A percentile compares a stretch with the other conserved stretches of the same genome.
Conservation (phyloP, 2,113 vertebrate genomes). For the Brachyhypopomus occidentalis region DNA sequence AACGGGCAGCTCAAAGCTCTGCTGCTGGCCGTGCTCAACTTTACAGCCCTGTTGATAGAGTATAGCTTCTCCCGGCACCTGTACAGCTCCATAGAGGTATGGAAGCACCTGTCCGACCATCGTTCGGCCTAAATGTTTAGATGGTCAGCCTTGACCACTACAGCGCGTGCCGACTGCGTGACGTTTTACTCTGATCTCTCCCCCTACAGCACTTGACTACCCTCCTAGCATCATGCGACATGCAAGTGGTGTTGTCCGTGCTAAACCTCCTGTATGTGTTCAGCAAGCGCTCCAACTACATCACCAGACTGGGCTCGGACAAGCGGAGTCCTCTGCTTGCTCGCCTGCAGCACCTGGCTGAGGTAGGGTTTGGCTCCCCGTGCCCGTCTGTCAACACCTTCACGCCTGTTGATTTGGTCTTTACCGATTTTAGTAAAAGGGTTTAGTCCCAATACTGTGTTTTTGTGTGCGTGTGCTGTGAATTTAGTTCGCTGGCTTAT, state of each 20-base stretch:
- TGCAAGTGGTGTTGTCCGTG: constrained; percentile 97
- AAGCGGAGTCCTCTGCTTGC: constrained; percentile 91
- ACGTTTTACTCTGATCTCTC: constrained; percentile 5
- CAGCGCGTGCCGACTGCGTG: background rate
- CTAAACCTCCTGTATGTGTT: constrained; percentile 97
- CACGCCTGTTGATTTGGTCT: background rate
- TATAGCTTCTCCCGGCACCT: constrained; percentile 97
- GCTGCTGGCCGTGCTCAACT: constrained; percentile 92
- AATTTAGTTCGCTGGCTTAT: constrained; percentile 8
- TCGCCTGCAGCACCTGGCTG: constrained; percentile 92
- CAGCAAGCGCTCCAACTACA: constrained; percentile 97
- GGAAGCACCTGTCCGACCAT: no score
- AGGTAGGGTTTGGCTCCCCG: constrained; percentile 73
- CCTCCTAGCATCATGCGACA: constrained; percentile 93
- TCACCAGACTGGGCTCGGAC: constrained; percentile 92
- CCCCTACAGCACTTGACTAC: constrained; percentile 88
- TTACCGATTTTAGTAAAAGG: background rate
- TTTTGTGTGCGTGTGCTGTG: background rate
- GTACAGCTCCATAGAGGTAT: constrained; percentile 97
- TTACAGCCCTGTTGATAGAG: constrained; percentile 94
- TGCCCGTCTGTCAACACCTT: no score
- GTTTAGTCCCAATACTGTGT: background rate
- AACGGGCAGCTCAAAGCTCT: constrained; percentile 89
- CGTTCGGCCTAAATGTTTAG: no score
- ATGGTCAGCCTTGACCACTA: constrained; percentile 24